These are phyloP conservation scores for Vandiemenella viatica DNA, from an alignment of 2,888 invertebrate species.

Conservation along the genomic window DNA sequence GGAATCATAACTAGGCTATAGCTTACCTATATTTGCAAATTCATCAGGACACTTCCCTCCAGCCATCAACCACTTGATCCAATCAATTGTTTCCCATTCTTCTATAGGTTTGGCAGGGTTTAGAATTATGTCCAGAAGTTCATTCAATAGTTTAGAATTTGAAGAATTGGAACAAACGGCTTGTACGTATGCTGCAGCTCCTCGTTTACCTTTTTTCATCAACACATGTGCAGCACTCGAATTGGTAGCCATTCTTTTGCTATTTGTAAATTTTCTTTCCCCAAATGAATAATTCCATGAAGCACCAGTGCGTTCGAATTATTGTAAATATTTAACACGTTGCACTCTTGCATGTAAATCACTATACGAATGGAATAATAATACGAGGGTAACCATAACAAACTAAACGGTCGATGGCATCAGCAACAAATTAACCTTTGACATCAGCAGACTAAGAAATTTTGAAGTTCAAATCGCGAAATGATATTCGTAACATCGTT, in stretches of 20 bases:
- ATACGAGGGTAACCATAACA: constrained; percentile 10
- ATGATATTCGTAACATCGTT: constrained; percentile 4
- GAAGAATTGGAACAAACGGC: constrained; percentile 54
- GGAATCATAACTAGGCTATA: no score
- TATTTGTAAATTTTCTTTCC: not conserved
- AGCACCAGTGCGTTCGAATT: not conserved
- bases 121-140: constrained; percentile 68
- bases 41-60: constrained; percentile 87
- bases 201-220: constrained; percentile 68
- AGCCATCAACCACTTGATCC: constrained; percentile 81
- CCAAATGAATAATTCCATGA: not conserved
- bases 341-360: constrained; percentile 5
- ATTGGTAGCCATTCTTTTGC: constrained; percentile 13
- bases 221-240: constrained; percentile 23
- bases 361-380: no score
- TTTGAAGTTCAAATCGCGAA: constrained; percentile 4
- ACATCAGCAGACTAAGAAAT: constrained; percentile 2
- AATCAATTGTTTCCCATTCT: constrained; percentile 80
- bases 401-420: constrained; percentile 11
- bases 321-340: not conserved
- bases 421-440: constrained; percentile 7
- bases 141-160: constrained; percentile 59
- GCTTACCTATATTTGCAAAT: constrained; percentile 70
- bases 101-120: constrained; percentile 76
- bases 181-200: constrained; percentile 73